Conservation (phyloP, 2,113 vertebrate species). For the Sialia sialis region DNA sequence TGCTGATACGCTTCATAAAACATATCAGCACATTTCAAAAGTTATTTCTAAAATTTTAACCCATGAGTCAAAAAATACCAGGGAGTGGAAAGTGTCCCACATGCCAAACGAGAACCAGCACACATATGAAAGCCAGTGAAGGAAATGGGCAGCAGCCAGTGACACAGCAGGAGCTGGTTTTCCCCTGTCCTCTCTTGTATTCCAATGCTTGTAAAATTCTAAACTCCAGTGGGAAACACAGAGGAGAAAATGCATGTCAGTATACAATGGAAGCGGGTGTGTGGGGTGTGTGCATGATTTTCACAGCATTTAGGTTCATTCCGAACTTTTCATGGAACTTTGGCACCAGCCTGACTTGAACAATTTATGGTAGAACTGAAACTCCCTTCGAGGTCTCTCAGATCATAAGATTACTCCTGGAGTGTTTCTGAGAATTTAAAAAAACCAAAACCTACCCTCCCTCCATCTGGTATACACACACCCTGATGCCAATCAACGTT, state of each 20-base stretch:
- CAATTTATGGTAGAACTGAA: neutral
- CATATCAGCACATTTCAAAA: neutral
- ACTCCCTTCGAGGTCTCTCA: neutral
- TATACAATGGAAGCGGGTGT: neutral
- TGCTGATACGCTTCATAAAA: neutral
- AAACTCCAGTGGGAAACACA: neutral
- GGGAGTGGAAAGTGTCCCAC: neutral
- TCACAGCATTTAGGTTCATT: neutral
- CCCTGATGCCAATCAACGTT: neutral
- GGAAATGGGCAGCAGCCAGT: neutral
- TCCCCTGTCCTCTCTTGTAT: neutral
- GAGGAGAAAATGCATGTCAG: neutral
- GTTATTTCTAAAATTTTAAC: neutral
- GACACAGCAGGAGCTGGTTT: neutral
- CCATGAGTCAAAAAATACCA: neutral
- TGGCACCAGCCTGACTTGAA: neutral
- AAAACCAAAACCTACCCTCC: neutral
- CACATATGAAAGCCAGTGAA: neutral
- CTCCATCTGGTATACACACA: neutral
- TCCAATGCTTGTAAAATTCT: neutral
- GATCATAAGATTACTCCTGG: neutral
- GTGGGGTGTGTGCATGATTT: neutral
- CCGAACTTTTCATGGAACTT: neutral
- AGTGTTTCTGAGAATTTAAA: neutral
- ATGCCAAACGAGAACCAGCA: neutral